Evolutionary conservation across 1,140 invertebrate genomes (phyloP).

Genomic region (Bradynema listronoti): DNA sequence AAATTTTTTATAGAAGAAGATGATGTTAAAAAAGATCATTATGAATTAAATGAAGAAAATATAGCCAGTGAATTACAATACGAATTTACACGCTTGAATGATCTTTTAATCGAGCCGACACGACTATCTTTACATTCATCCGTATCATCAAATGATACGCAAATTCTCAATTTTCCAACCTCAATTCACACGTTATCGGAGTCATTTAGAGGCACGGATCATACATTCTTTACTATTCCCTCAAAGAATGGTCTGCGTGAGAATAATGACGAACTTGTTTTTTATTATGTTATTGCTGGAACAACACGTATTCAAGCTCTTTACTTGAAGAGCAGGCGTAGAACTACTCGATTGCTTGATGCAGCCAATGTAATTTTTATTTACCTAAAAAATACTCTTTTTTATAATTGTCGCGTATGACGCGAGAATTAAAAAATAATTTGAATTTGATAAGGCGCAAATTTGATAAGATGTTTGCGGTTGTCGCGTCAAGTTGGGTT

Average conservation of each 20-base stretch:
- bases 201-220: constrained; percentile 28
- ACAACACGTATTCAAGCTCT: constrained; percentile 12
- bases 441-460: too few species aligned
- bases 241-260: background rate
- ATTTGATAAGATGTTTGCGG: too few species aligned
- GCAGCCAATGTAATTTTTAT: constrained; percentile 27
- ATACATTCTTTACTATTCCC: constrained; percentile 10
- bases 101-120: too few species aligned
- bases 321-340: constrained; percentile 18
- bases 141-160: background rate
- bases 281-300: constrained; percentile 28
- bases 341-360: constrained; percentile 21
- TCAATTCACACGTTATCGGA: constrained; percentile 18
- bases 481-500: too few species aligned
- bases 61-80: too few species aligned
- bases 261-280: constrained; percentile 8
- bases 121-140: background rate
- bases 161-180: constrained; percentile 21
- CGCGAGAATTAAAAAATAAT: too few species aligned
- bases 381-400: too few species aligned
- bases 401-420: too few species aligned
- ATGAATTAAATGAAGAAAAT: too few species aligned
- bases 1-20: background rate
- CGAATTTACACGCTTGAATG: too few species aligned
- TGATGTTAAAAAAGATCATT: too few species aligned